Evolutionary conservation across 2,113 vertebrate species (phyloP).

Genomic region (Taurulus bubalis): DNA sequence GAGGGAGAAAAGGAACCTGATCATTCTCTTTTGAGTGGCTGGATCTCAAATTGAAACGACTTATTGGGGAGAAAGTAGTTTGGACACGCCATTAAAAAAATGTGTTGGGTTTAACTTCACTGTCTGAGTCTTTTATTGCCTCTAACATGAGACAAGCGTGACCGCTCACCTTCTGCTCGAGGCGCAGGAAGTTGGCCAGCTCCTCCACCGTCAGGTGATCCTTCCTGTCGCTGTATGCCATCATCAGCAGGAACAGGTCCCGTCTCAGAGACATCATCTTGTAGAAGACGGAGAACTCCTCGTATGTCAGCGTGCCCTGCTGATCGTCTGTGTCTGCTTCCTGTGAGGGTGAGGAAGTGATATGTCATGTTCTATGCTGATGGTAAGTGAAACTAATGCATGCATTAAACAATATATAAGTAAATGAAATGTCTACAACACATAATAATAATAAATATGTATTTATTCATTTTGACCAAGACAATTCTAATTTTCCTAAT

Average conservation of each 20-base stretch:
- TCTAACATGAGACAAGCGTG: background rate
- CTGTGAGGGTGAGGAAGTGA: slow-evolving; percentile 73
- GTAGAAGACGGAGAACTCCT: slow-evolving; percentile 98
- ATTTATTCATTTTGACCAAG: background rate
- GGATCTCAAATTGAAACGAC: slow-evolving; percentile 23
- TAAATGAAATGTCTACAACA: background rate
- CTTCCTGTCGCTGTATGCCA: slow-evolving; percentile 95
- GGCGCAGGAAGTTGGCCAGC: slow-evolving; percentile 90
- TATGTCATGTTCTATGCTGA: background rate
- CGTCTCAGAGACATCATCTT: slow-evolving; percentile 98
- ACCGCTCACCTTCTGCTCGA: slow-evolving; percentile 92
- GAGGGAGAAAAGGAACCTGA: background rate
- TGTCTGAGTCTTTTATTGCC: background rate
- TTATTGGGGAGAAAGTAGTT: background rate
- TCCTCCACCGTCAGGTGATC: slow-evolving; percentile 94
- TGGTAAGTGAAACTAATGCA: background rate
- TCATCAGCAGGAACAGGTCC: slow-evolving; percentile 93
- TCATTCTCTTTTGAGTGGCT: slow-evolving; percentile 12
- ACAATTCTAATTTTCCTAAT: background rate
- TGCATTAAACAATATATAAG: background rate
- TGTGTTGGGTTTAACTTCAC: background rate
- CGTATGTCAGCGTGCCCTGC: slow-evolving; percentile 94
- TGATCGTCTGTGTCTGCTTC: slow-evolving; percentile 98
- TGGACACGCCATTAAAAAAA: slow-evolving; percentile 4
- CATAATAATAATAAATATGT: no score